Conservation (phyloP, 2,888 invertebrate species). For the Pogonocherus hispidulus region DNA sequence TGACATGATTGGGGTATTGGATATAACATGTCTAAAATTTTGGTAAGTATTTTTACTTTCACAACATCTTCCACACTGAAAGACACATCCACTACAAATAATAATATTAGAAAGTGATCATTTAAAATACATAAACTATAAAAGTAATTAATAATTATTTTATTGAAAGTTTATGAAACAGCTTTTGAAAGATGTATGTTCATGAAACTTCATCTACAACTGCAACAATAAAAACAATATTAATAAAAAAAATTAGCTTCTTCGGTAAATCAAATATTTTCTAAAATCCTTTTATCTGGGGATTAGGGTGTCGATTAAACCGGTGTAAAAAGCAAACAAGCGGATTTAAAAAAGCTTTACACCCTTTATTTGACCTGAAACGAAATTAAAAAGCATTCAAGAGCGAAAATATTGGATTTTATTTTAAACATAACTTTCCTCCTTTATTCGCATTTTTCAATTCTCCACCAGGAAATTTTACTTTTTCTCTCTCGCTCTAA, state of each 20-base stretch:
- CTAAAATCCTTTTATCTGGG: slow-evolving; percentile 45
- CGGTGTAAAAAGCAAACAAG: slow-evolving; percentile 48
- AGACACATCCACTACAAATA: no score
- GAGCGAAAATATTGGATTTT: slow-evolving; percentile 61
- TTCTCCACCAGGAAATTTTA: slow-evolving; percentile 18
- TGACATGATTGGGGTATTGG: slow-evolving; percentile 66
- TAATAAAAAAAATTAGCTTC: slow-evolving; percentile 43
- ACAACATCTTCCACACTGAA: slow-evolving; percentile 14
- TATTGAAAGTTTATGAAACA: no score
- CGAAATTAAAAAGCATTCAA: slow-evolving; percentile 61
- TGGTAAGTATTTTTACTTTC: slow-evolving; percentile 63
- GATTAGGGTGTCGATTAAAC: slow-evolving; percentile 40
- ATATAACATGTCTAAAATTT: slow-evolving; percentile 59
- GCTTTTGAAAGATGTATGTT: no score
- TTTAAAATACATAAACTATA: no score
- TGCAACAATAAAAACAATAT: slow-evolving; percentile 37
- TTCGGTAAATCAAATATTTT: slow-evolving; percentile 35
- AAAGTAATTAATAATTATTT: no score
- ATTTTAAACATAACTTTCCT: slow-evolving; percentile 38
- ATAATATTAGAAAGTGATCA: no score
- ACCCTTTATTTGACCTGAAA: slow-evolving; percentile 60
- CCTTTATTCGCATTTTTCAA: slow-evolving; percentile 36
- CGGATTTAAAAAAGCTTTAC: slow-evolving; percentile 47
- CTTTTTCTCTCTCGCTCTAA: slow-evolving; percentile 13
- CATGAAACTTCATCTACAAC: no score